phyloP scores from a whole-genome alignment of 2,113 vertebrate genomes.

The Coracopsis vasa region DNA sequence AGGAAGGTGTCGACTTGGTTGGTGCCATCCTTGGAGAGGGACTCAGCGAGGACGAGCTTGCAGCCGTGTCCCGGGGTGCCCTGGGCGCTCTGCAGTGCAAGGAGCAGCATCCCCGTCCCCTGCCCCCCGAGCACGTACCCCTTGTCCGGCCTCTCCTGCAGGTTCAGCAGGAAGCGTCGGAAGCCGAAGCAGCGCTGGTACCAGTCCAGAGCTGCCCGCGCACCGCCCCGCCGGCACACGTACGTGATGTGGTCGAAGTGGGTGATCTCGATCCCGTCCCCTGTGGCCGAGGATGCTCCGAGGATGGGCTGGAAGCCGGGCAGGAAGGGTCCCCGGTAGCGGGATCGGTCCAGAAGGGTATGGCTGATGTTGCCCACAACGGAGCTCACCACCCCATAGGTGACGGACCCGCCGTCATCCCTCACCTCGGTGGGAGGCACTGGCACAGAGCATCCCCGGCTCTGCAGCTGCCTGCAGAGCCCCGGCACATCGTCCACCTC shows the following conservation, averaged over 20 bases:
- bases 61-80: constrained; percentile 36
- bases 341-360: constrained; percentile 84
- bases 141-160: constrained; percentile 62
- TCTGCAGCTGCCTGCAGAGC: constrained; percentile 69
- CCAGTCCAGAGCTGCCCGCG: constrained; percentile 80
- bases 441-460: constrained; percentile 77
- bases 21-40: constrained; percentile 69
- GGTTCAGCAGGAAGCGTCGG: constrained; percentile 82
- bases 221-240: constrained; percentile 73
- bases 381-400: constrained; percentile 82
- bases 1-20: constrained; percentile 92
- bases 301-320: constrained; percentile 79
- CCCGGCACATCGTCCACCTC: constrained; percentile 81
- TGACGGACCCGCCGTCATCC: constrained; percentile 76
- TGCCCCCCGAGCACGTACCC: constrained; percentile 72
- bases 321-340: constrained; percentile 80
- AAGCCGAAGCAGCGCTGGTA: constrained; percentile 87
- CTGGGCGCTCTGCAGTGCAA: constrained; percentile 72
- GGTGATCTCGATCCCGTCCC: constrained; percentile 66
- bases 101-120: constrained; percentile 84
- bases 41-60: constrained; percentile 89
- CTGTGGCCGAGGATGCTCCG: neutral
- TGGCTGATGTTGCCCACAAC: constrained; percentile 86
- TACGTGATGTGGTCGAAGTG: constrained; percentile 92
- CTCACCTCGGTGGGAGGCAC: constrained; percentile 79